Conservation (phyloP, 2,797 vertebrate genomes). For the Falco concolor region DNA sequence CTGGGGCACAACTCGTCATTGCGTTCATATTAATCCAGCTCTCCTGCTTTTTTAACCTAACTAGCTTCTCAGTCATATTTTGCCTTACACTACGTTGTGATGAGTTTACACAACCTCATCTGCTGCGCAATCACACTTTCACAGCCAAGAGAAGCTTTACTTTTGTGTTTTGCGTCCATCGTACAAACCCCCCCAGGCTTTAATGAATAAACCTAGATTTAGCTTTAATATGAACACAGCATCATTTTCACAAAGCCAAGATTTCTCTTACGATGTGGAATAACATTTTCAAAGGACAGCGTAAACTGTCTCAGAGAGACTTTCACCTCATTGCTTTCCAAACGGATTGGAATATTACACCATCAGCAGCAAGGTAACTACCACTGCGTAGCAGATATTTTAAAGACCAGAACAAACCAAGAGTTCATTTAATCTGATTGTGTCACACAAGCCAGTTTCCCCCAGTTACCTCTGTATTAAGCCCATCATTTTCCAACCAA, state of each 20-base stretch:
- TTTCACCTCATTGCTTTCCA: background rate
- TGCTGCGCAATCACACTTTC: background rate
- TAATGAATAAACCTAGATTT: background rate
- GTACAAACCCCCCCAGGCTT: background rate
- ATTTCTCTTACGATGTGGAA: background rate
- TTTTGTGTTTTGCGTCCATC: background rate
- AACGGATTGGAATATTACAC: background rate
- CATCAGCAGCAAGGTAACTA: background rate
- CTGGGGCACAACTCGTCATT: background rate
- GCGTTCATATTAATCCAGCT: background rate
- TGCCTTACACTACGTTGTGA: background rate
- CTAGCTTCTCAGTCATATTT: background rate
- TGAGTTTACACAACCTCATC: background rate
- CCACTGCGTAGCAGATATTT: background rate
- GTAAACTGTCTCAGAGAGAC: background rate
- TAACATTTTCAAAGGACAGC: background rate
- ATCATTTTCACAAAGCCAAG: background rate
- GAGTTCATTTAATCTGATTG: background rate
- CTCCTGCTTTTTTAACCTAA: background rate
- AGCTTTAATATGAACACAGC: background rate
- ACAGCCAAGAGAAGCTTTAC: background rate
- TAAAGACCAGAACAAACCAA: background rate
- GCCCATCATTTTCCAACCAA: background rate
- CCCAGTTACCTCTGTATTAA: background rate
- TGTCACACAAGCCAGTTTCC: background rate